These are phyloP conservation scores for Nomada ferruginata DNA, from an alignment of 2,888 invertebrate genomes.

Conservation along the genomic window DNA sequence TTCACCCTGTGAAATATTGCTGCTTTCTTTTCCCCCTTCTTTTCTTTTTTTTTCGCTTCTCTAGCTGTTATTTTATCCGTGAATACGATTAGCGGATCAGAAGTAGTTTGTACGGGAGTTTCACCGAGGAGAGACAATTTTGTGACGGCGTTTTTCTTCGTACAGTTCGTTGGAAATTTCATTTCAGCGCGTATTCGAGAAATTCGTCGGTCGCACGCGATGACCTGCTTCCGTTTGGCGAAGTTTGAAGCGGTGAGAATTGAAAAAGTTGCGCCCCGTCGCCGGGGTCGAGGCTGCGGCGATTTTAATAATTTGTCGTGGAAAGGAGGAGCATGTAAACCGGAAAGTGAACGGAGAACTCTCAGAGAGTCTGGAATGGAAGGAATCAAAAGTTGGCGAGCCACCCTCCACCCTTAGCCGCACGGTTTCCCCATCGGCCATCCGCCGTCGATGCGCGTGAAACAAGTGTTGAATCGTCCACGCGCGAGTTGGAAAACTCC, in stretches of 20 bases:
- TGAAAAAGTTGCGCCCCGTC: constrained; percentile 50
- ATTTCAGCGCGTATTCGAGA: constrained; percentile 36
- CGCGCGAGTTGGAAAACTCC: constrained; percentile 19
- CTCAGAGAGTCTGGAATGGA: constrained; percentile 26
- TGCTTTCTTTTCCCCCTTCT: not conserved
- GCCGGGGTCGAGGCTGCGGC: constrained; percentile 7
- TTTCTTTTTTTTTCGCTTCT: no score
- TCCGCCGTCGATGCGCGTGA: constrained; percentile 15
- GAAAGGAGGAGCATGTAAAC: not conserved
- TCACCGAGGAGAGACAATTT: not conserved
- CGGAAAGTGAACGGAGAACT: constrained; percentile 18
- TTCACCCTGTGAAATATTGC: constrained; percentile 10
- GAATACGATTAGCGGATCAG: constrained; percentile 34
- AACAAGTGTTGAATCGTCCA: constrained; percentile 26
- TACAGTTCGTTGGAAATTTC: constrained; percentile 23
- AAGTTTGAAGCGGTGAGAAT: constrained; percentile 52
- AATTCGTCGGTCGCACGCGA: not conserved
- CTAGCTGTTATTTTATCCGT: not conserved
- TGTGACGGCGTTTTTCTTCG: not conserved
- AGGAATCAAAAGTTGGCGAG: constrained; percentile 55
- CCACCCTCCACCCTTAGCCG: not conserved
- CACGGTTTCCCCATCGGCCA: no score
- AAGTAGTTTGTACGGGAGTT: not conserved
- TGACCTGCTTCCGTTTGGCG: constrained; percentile 4
- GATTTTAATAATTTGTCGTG: constrained; percentile 60